A percentile compares a stretch with the other conserved stretches of the same genome.
Conservation (phyloP, 2,797 vertebrate genomes). For the Enteromius thamalakanensis region DNA sequence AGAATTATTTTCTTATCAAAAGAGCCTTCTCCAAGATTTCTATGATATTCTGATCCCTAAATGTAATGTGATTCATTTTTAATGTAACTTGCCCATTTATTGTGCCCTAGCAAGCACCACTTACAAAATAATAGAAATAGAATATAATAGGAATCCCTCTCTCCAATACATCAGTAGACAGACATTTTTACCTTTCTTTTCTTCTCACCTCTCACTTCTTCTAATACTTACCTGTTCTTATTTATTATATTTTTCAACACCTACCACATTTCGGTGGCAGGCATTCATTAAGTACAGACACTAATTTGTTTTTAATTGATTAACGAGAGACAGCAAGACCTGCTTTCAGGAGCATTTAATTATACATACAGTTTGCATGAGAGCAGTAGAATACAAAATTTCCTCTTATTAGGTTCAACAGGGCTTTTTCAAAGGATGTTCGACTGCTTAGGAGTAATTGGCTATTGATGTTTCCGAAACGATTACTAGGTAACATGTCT, state of each 20-base stretch:
- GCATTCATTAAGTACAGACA: constrained; percentile 65
- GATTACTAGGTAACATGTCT: constrained; percentile 9
- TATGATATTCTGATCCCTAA: background rate
- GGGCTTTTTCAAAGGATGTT: constrained; percentile 13
- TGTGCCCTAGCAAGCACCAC: background rate
- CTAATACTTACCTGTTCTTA: constrained; percentile 48
- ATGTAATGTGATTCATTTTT: background rate
- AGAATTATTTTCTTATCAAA: background rate
- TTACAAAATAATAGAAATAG: background rate
- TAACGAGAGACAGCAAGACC: constrained; percentile 59
- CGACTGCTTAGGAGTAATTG: background rate
- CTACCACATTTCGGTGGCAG: constrained; percentile 64
- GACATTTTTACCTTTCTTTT: background rate
- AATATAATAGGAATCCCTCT: background rate
- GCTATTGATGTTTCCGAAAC: constrained; percentile 39
- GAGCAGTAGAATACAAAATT: constrained; percentile 16
- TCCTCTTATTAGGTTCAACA: constrained; percentile 2
- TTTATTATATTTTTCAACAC: constrained; percentile 58
- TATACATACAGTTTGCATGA: constrained; percentile 41
- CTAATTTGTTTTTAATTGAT: constrained; percentile 72
- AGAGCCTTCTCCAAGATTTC: background rate
- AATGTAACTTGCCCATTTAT: background rate
- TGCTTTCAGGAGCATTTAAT: constrained; percentile 71
- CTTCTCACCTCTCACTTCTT: constrained; percentile 32
- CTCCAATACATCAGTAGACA: background rate